These are phyloP conservation scores for Pardosa pseudoannulata DNA, from an alignment of 2,888 invertebrate species.

Conservation along the genomic window DNA sequence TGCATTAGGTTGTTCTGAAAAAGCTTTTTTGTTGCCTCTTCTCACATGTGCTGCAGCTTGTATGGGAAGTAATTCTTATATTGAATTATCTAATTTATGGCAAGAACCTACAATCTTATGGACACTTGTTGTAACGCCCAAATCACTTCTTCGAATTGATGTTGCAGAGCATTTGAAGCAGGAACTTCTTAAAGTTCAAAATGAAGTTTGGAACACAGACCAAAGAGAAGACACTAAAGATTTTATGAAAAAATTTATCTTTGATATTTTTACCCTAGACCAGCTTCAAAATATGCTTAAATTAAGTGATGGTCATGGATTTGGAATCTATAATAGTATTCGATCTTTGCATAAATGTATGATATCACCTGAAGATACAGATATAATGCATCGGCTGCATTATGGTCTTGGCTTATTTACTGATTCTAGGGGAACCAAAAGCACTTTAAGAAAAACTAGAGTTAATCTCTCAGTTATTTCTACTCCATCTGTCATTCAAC, in stretches of 20 bases:
- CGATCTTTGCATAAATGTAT: slow-evolving; percentile 51
- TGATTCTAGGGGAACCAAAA: slow-evolving; percentile 32
- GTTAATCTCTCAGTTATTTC: slow-evolving; percentile 56
- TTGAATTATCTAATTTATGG: slow-evolving; percentile 60
- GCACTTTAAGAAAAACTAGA: slow-evolving; percentile 45
- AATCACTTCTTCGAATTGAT: slow-evolving; percentile 55
- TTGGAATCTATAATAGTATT: slow-evolving; percentile 65
- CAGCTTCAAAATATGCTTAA: slow-evolving; percentile 55
- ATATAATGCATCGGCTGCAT: slow-evolving; percentile 57
- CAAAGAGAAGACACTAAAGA: slow-evolving; percentile 43
- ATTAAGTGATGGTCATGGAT: slow-evolving; percentile 57
- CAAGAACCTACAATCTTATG: slow-evolving; percentile 61
- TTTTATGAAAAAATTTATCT: slow-evolving; percentile 40
- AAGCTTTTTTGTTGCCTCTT: slow-evolving; percentile 65
- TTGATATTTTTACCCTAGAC: slow-evolving; percentile 52
- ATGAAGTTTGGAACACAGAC: slow-evolving; percentile 26
- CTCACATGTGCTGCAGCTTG: slow-evolving; percentile 66
- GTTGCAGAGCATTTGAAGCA: slow-evolving; percentile 63
- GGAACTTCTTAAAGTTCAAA: slow-evolving; percentile 40
- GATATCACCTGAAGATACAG: slow-evolving; percentile 37
- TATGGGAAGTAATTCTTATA: slow-evolving; percentile 45
- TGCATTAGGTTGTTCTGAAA: slow-evolving; percentile 61
- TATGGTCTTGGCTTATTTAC: slow-evolving; percentile 50
- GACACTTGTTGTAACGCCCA: slow-evolving; percentile 63
- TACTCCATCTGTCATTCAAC: slow-evolving; percentile 40